Base-by-base conservation (phyloP, 2,888 invertebrate genomes). In the Didymodactylos carnosus region DNA sequence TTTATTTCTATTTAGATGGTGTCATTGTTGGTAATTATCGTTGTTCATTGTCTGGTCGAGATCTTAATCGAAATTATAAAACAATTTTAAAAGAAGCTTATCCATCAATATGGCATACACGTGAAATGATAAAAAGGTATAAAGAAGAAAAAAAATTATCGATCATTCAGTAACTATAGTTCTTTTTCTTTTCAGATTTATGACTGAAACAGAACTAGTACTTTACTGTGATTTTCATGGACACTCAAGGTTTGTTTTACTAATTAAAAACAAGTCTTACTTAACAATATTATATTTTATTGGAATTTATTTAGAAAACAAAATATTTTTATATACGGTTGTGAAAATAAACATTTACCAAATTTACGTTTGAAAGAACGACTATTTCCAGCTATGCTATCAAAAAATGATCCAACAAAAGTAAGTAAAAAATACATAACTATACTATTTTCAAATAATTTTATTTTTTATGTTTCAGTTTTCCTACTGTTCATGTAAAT, bases 401-500 rank as follows among this genome's bases (percentile, higher is more conserved):
- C 78, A 77, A 82, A 80, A 76, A 82, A 82, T 78, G 80, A 81
- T 25, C 80, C 82, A 71, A 81, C 81, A 43, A 81, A 81, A 76
- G 80, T 80, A 46, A 51, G 5, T n/a, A 35, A 35, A 3, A 70
- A 0, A 25, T 25, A 0, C 1, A 14, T 8, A 27, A 62, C 29
- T 69, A 35, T 39, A 23, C 1, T 14, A n/a, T 11, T 40, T 14
- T 39, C 16, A 41, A 13, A 41, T 14, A 35, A 16, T 79, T 78
- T 80, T 80, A 51, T 75, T 71, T 46, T 16, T 76, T 72, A 75
- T 77, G 82, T 84, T 79, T 62, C 78, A 80, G 93, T 94, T 94
- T 85, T 91, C 90, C 16, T 94, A 92, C 83, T 91, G 92, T 84
- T 89, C 89, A 81, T 94, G 94, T 84, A 92, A 92, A 84, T 94